Evolutionary conservation across 2,888 invertebrate genomes (phyloP), one percentile per base, ranked within the genome.

Genomic region (Polia nebulosa): DNA sequence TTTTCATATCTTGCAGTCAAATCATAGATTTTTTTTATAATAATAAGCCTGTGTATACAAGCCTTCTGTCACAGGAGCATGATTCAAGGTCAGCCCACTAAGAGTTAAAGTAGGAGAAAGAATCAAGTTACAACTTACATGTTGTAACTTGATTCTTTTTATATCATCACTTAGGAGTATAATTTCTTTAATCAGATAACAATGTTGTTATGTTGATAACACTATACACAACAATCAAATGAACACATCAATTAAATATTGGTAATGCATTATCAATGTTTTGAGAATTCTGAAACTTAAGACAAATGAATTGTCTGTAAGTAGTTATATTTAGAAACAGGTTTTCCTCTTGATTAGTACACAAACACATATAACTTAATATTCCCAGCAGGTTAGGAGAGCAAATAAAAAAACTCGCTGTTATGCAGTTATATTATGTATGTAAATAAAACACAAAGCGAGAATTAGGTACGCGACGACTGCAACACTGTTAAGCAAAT

Each of bases 361-460:
- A 63, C 47, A 75, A 55, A 61, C 34, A 63, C 20, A 29, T 64
- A 5, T 29, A 58, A 55, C 34, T 67, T 72, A 74, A 41, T 71
- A 79, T 79, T 74, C 74, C 57, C 47, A 39, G 58, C 65, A 64
- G 63, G 72, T 41, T 67, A 68, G 11, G 51, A 71, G 62, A 68
- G 55, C 72, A 79, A 75, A 82, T 63, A 81, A 82, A 76, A 34
- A 82, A 72, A 68, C 70, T 71, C 53, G 77, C 80, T 75, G 53
- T 47, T 64, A 73, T 81, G 69, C 63, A 62, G 57, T 60, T 63
- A 44, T 60, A 61, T 15, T 61, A 72, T 27, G 53, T 68, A 80
- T 72, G 78, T 80, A 81, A 82, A 80, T 82, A 72, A 71, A 59
- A 69, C 58, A 72, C 53, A 70, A 61, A 32, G 63, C 41, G 52